phyloP scores from a whole-genome alignment of 2,113 vertebrate genomes.

The Numida meleagris region DNA sequence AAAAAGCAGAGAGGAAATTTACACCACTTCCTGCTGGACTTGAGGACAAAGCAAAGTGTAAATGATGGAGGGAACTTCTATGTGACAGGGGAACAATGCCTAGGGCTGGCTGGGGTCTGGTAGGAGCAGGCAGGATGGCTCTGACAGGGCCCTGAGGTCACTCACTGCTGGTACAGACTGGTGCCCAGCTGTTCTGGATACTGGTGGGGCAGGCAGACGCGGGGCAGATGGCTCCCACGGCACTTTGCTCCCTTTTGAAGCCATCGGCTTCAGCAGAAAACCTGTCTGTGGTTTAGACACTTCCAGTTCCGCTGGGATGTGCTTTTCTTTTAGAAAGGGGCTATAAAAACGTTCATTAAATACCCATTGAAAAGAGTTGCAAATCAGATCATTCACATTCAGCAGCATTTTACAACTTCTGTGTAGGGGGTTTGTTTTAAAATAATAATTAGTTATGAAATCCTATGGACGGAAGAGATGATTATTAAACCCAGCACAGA shows the following conservation, averaged over 20 bases:
- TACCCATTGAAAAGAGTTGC: background rate
- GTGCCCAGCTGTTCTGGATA: background rate
- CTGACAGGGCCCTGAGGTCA: background rate
- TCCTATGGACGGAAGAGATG: background rate
- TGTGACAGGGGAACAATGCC: background rate
- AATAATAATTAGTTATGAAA: background rate
- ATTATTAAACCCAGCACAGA: background rate
- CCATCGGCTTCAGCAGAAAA: background rate
- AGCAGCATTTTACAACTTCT: background rate
- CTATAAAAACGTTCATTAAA: background rate
- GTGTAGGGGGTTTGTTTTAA: background rate
- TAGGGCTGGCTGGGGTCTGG: background rate
- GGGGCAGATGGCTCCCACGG: background rate
- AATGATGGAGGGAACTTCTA: background rate
- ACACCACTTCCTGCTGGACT: background rate
- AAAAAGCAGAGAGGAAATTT: background rate
- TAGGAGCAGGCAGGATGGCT: background rate
- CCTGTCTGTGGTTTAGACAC: background rate
- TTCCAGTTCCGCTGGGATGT: background rate
- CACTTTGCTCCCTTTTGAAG: background rate
- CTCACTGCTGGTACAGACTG: background rate
- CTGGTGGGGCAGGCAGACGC: background rate
- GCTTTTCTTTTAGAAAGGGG: background rate
- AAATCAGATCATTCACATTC: background rate
- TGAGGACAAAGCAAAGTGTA: background rate